A percentile compares a stretch with the other conserved stretches of the same genome.
These are phyloP conservation scores for Deilephila elpenor DNA, from an alignment of 2,888 invertebrate genomes.

Conservation along the genomic window DNA sequence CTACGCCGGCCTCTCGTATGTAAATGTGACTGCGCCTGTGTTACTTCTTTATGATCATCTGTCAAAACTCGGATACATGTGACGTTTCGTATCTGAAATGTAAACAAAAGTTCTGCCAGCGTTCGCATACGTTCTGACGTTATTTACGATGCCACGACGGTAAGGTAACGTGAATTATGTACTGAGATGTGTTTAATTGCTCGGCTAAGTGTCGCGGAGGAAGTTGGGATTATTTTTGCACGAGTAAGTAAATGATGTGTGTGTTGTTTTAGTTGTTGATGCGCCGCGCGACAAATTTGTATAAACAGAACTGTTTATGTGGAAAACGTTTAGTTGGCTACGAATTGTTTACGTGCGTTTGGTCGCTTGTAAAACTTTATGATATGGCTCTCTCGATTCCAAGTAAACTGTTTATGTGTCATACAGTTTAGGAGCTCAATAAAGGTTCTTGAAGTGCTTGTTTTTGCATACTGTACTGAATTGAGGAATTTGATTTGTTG, in stretches of 20 bases:
- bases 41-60: constrained; percentile 79
- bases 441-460: constrained; percentile 21
- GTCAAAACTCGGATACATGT: constrained; percentile 82
- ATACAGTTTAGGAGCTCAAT: constrained; percentile 23
- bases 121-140: constrained; percentile 66
- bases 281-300: constrained; percentile 55
- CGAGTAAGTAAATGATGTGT: constrained; percentile 74
- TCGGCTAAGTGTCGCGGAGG: constrained; percentile 63
- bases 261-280: constrained; percentile 58
- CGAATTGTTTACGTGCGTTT: constrained; percentile 56
- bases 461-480: constrained; percentile 11
- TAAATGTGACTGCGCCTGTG: constrained; percentile 76
- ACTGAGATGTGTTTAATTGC: constrained; percentile 78
- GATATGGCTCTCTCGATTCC: constrained; percentile 52
- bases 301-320: constrained; percentile 52
- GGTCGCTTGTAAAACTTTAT: constrained; percentile 56
- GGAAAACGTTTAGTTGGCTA: constrained; percentile 56
- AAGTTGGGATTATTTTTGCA: constrained; percentile 75
- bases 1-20: constrained; percentile 63
- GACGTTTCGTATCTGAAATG: constrained; percentile 81
- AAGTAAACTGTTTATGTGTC: constrained; percentile 23
- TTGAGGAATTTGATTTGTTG: neutral
- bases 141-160: constrained; percentile 70
- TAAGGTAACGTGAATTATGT: constrained; percentile 75
- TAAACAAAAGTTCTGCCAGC: constrained; percentile 79